Base-by-base conservation (phyloP, 2,888 invertebrate genomes). In the Malachius bipustulatus region DNA sequence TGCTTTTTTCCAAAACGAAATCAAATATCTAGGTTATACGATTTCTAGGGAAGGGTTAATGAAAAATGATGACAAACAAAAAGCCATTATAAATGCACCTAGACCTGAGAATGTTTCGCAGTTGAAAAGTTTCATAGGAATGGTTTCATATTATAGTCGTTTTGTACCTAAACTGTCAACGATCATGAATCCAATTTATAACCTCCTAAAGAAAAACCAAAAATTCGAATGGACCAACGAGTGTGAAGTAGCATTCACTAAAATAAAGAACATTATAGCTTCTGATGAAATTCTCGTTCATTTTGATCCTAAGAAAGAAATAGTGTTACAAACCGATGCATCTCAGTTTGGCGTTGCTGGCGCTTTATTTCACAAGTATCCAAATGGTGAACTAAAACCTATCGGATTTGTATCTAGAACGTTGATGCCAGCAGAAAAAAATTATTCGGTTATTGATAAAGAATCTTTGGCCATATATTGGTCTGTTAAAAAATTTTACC, bases 11-110 rank as follows among this genome's bases (percentile, higher is more conserved):
- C 37, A 51, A 39, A 31, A 49, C 1, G 40, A 52, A 38, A 43
- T 57, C n/a, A 41, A 46, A 9, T 60, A 56, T 44, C 42, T 62
- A n/a, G 54, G 54, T 2, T 42, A 43, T 29, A 34, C 15, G 2
- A 44, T 50, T n/a, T 16, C 19, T 4, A 43, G 35, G 19, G 37
- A 45, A n/a, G 47, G 49, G 6, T 31, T 48, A 14, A n/a, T n/a
- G n/a, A n/a, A n/a, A n/a, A n/a, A n/a, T n/a, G n/a, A n/a, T n/a
- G n/a, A n/a, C n/a, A n/a, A n/a, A n/a, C n/a, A n/a, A n/a, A n/a
- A n/a, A 38, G 26, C 19, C 10, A 32, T 32, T 32, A 4, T 16
- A 9, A 12, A 31, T 16, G 31, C 31, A 31, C 31, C 31, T 16
- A 31, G 31, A 26, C 36, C 36, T n/a, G 12, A 14, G 26, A 26